phyloP scores from a whole-genome alignment of 2,888 invertebrate species.

The Mesoligia furuncula region DNA sequence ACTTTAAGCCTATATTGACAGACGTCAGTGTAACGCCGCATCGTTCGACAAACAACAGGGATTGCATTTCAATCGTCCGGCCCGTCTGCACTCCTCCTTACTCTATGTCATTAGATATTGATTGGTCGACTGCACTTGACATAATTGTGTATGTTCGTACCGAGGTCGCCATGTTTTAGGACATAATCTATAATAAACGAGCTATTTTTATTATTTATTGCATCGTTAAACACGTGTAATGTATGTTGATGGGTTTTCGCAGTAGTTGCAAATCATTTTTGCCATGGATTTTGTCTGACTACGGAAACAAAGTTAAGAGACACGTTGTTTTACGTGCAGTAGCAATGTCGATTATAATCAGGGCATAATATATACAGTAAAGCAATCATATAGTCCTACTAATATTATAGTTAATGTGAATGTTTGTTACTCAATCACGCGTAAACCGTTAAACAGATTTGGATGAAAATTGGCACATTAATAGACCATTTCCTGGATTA shows the following conservation, averaged over 20 bases:
- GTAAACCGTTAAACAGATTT: too few species aligned
- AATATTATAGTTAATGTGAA: too few species aligned
- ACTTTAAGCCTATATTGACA: neutral
- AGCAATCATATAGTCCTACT: too few species aligned
- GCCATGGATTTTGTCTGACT: neutral
- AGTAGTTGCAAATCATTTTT: neutral
- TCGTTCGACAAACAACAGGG: neutral
- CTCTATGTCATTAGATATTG: slow-evolving; percentile 61
- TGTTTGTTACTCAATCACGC: too few species aligned
- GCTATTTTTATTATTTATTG: slow-evolving; percentile 46
- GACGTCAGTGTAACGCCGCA: neutral
- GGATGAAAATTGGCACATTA: too few species aligned
- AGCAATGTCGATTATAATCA: neutral
- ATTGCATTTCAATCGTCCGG: neutral
- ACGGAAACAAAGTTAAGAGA: neutral
- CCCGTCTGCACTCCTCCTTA: slow-evolving; percentile 29
- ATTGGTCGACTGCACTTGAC: slow-evolving; percentile 75
- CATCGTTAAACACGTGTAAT: slow-evolving; percentile 16
- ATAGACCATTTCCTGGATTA: too few species aligned
- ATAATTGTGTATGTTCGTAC: slow-evolving; percentile 63
- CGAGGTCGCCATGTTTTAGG: slow-evolving; percentile 58
- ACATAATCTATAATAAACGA: slow-evolving; percentile 49
- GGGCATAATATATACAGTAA: neutral
- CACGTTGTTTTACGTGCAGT: too few species aligned
- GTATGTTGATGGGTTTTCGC: neutral